Conservation (phyloP, 2,797 vertebrate species). For the Sciaenops ocellatus region DNA sequence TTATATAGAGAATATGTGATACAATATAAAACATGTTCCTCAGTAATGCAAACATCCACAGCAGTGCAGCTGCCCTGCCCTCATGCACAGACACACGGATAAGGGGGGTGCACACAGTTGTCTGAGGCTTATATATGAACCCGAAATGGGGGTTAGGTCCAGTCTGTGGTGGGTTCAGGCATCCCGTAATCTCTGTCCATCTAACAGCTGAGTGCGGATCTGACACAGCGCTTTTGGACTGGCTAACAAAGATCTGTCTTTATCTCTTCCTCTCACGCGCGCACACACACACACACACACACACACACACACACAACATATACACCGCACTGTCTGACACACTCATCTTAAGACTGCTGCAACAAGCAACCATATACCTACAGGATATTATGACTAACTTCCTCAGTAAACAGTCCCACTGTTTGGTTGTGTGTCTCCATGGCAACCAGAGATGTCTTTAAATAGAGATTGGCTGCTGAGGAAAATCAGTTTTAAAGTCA, state of each 20-base stretch:
- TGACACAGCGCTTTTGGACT: constrained; percentile 28
- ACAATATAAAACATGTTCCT: too few species aligned
- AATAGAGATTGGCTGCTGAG: constrained; percentile 34
- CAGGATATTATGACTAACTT: constrained; percentile 57
- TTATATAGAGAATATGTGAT: background rate
- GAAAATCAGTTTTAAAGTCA: background rate
- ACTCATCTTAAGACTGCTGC: background rate
- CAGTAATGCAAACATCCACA: constrained; percentile 2
- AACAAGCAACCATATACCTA: background rate
- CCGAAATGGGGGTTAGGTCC: constrained; percentile 3
- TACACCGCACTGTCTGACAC: background rate
- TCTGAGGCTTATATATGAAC: constrained; percentile 28
- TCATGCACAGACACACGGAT: background rate
- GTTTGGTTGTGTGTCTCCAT: constrained; percentile 66
- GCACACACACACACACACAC: background rate
- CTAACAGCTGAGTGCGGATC: constrained; percentile 28
- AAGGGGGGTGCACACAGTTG: constrained; percentile 24
- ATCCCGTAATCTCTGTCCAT: constrained; percentile 37
- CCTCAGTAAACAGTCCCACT: constrained; percentile 43
- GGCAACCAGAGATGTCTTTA: constrained; percentile 54
- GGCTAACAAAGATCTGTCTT: constrained; percentile 14
- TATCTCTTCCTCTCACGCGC: background rate
- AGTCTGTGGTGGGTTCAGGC: background rate
- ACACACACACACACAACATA: background rate
- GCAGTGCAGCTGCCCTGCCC: constrained; percentile 1